These are phyloP conservation scores for Deilephila elpenor DNA, from an alignment of 2,888 invertebrate species.

Conservation along the genomic window DNA sequence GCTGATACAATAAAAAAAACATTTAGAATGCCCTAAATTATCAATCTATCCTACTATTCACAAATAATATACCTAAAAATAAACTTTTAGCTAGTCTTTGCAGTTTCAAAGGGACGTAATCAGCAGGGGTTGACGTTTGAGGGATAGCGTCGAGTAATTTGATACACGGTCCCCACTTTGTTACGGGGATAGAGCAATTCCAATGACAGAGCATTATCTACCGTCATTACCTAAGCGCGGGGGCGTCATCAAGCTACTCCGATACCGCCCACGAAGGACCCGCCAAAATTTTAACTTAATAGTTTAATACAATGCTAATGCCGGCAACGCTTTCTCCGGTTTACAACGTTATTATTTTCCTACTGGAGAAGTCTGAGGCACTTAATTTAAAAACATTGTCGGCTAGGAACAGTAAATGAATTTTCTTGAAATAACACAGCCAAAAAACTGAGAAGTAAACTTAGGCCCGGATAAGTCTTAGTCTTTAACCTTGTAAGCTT, in stretches of 20 bases:
- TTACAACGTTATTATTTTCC: slow-evolving; percentile 10
- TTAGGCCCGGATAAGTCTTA: neutral
- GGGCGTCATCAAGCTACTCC: slow-evolving; percentile 39
- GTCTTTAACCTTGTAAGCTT: neutral
- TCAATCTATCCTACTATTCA: neutral
- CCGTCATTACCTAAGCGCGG: slow-evolving; percentile 47
- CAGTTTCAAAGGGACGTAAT: neutral
- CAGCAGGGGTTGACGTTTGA: slow-evolving; percentile 51
- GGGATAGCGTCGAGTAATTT: slow-evolving; percentile 59
- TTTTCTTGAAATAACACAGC: slow-evolving; percentile 18
- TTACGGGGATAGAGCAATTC: slow-evolving; percentile 62
- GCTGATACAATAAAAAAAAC: no score
- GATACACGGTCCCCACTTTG: slow-evolving; percentile 59
- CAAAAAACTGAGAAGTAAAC: neutral
- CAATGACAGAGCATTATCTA: slow-evolving; percentile 62
- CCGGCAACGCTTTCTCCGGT: slow-evolving; percentile 6
- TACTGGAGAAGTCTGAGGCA: slow-evolving; percentile 17
- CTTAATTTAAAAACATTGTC: slow-evolving; percentile 22
- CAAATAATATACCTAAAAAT: neutral
- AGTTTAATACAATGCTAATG: slow-evolving; percentile 25
- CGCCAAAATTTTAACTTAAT: slow-evolving; percentile 47
- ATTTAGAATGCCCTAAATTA: neutral
- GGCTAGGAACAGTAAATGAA: slow-evolving; percentile 14
- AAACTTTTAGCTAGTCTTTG: slow-evolving; percentile 13
- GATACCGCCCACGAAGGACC: slow-evolving; percentile 39